Conservation (phyloP, 1,140 invertebrate species). For the Caenorhabditis brenneri region DNA sequence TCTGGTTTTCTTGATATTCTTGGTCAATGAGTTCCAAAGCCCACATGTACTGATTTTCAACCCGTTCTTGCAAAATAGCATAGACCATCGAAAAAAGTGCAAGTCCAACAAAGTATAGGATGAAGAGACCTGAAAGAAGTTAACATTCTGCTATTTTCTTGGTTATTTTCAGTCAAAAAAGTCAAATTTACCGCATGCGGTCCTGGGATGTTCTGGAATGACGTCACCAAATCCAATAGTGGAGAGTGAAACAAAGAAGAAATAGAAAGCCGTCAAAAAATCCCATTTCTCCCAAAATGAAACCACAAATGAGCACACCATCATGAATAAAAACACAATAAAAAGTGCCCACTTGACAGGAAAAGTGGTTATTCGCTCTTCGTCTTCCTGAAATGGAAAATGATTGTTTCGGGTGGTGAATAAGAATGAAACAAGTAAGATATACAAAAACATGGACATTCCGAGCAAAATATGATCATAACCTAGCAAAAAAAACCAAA, state of each 20-base stretch:
- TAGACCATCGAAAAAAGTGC: conserved; percentile 33
- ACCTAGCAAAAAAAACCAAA: too few species aligned
- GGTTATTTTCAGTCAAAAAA: not conserved
- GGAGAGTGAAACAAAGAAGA: conserved; percentile 70
- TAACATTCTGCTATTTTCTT: not conserved
- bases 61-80: not conserved
- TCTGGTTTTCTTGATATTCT: conserved; percentile 5
- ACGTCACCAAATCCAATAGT: conserved; percentile 71
- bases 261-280: conserved; percentile 70
- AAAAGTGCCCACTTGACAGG: conserved; percentile 32
- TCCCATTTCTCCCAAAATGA: conserved; percentile 69
- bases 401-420: too few species aligned
- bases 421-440: too few species aligned
- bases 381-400: conserved; percentile 22
- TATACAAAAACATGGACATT: too few species aligned
- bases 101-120: conserved; percentile 32
- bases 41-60: conserved; percentile 46
- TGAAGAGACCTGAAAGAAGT: conserved; percentile 28
- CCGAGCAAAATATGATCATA: too few species aligned
- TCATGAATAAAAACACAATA: conserved; percentile 31
- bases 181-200: conserved; percentile 9
- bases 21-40: conserved; percentile 37
- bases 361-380: conserved; percentile 18
- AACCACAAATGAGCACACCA: conserved; percentile 41
- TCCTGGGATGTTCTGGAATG: conserved; percentile 63